Percentiles rank a stretch among this genome's conserved stretches.
Evolutionary conservation across 2,797 vertebrate genomes (phyloP).

Genomic region (Salmo trutta): DNA sequence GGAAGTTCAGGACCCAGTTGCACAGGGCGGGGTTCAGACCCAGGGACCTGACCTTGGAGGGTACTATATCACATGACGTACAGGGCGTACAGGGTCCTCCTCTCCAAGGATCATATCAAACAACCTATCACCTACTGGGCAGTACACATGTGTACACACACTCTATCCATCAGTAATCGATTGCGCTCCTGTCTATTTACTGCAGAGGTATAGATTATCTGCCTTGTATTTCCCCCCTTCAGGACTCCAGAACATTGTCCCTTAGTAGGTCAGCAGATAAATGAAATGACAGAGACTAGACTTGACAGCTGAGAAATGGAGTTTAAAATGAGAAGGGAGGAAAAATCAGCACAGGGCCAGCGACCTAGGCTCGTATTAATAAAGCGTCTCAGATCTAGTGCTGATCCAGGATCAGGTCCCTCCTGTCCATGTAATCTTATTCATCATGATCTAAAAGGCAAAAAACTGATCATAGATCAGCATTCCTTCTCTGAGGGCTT

Average conservation of each 20-base stretch:
- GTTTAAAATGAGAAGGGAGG: not conserved
- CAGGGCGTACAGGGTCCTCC: not conserved
- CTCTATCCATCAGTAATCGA: constrained; percentile 23
- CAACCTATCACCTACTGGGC: constrained; percentile 22
- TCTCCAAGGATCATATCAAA: constrained; percentile 23
- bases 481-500: not conserved
- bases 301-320: constrained; percentile 3
- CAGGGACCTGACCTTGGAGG: too few relatives aligned
- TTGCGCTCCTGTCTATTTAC: constrained; percentile 24
- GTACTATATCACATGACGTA: too few relatives aligned
- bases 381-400: not conserved
- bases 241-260: not conserved
- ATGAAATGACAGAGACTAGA: constrained; percentile 1
- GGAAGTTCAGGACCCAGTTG: too few relatives aligned
- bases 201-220: constrained; percentile 24
- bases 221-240: constrained; percentile 7
- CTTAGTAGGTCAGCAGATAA: constrained; percentile 8
- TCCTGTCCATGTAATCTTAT: not conserved
- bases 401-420: not conserved
- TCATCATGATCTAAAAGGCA: not conserved
- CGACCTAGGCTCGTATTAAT: not conserved
- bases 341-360: not conserved
- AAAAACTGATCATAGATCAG: not conserved
- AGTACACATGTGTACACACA: constrained; percentile 7
- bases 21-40: too few relatives aligned